Conservation (phyloP, 1,140 invertebrate genomes). For the Maconellicoccus hirsutus region DNA sequence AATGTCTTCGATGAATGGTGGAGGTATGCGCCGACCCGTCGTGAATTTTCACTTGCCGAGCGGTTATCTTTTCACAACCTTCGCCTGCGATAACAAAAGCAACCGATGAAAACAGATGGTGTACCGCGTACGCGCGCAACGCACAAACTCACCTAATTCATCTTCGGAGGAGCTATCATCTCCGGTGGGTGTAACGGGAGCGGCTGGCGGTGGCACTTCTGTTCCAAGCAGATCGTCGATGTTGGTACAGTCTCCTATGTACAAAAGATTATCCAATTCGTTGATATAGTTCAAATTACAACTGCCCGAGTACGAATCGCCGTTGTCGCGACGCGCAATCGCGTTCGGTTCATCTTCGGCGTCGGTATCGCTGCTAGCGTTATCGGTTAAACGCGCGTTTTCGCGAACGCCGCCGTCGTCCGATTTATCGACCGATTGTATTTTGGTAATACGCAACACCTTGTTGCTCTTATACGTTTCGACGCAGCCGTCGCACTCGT, state of each 20-base stretch:
- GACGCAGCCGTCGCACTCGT: neutral
- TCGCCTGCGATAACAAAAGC: too few species aligned
- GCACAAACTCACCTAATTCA: neutral
- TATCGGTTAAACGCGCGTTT: neutral
- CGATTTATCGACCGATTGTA: neutral
- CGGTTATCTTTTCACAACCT: conserved; percentile 40
- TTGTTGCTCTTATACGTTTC: neutral
- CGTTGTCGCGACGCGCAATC: conserved; percentile 13
- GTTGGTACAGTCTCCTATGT: conserved; percentile 65
- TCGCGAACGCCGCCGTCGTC: neutral
- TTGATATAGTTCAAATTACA: conserved; percentile 23
- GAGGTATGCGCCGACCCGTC: conserved; percentile 54
- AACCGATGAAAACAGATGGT: too few species aligned
- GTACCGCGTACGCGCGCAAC: too few species aligned
- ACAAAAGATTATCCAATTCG: conserved; percentile 38
- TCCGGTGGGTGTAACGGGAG: conserved; percentile 24
- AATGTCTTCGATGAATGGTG: conserved; percentile 25
- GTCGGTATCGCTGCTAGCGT: neutral
- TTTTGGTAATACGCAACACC: neutral
- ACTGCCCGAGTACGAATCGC: too few species aligned
- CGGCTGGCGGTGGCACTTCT: conserved; percentile 31
- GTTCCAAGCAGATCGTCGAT: conserved; percentile 69
- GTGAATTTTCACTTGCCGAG: conserved; percentile 61
- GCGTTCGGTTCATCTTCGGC: neutral
- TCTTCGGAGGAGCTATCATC: conserved; percentile 11